These are phyloP conservation scores for Synanthedon formicaeformis DNA, from an alignment of 2,888 invertebrate species.

Conservation along the genomic window DNA sequence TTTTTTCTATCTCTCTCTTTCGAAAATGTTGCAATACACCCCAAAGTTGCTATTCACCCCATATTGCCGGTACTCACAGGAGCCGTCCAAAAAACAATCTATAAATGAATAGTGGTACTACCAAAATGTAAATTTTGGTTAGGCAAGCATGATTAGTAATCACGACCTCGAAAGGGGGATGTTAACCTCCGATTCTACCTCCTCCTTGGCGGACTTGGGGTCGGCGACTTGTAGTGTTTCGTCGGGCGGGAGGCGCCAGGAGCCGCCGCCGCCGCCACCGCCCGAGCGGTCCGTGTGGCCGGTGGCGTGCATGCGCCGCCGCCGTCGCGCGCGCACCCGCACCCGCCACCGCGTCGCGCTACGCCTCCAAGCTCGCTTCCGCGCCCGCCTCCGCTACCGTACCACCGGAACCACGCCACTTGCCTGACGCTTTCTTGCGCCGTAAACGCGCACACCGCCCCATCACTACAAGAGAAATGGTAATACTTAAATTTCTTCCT, in stretches of 20 bases:
- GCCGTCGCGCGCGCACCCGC: conserved; percentile 67
- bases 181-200: conserved; percentile 38
- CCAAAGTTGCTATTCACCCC: no score
- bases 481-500: no score
- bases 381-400: conserved; percentile 14
- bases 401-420: conserved; percentile 21
- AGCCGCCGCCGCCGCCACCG: conserved; percentile 73
- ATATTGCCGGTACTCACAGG: no score
- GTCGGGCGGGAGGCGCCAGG: conserved; percentile 93
- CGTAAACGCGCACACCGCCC: conserved; percentile 30
- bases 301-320: conserved; percentile 89
- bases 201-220: conserved; percentile 83
- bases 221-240: conserved; percentile 92
- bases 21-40: no score
- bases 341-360: conserved; percentile 71
- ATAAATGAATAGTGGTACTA: background rate
- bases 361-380: conserved; percentile 40
- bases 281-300: conserved; percentile 87
- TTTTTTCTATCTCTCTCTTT: no score
- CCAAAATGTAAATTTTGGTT: background rate
- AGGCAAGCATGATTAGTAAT: background rate
- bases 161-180: background rate
- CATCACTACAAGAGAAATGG: conserved; percentile 27
- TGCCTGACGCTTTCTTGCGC: conserved; percentile 20
- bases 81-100: no score